A percentile compares a stretch with the other conserved stretches of the same genome.
Evolutionary conservation across 2,888 invertebrate genomes (phyloP).

Genomic region (Capitulum mitella): DNA sequence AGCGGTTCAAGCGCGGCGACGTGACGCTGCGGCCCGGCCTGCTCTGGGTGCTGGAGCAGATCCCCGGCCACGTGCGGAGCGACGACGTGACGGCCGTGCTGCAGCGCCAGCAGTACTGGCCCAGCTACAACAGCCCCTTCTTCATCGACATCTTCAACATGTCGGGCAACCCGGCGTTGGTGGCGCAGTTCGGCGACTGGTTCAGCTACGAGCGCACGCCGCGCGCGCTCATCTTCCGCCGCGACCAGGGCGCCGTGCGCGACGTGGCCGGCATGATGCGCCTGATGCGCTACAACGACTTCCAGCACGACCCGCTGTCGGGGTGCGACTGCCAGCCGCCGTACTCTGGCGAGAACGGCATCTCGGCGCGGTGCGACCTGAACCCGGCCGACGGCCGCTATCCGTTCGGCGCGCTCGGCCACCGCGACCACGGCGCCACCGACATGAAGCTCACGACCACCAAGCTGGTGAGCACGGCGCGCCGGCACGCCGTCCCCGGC

Average conservation of each 20-base stretch:
- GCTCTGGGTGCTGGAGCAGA: slow-evolving; percentile 70
- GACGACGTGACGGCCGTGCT: slow-evolving; percentile 61
- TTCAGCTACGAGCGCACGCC: slow-evolving; percentile 60
- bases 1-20: slow-evolving; percentile 51
- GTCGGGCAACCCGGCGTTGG: slow-evolving; percentile 54
- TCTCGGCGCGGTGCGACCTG: slow-evolving; percentile 62
- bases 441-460: slow-evolving; percentile 58
- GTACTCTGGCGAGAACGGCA: slow-evolving; percentile 64
- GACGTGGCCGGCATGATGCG: slow-evolving; percentile 54
- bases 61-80: slow-evolving; percentile 56
- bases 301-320: slow-evolving; percentile 57
- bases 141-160: slow-evolving; percentile 56
- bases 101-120: slow-evolving; percentile 59
- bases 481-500: too few species aligned
- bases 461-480: slow-evolving; percentile 3
- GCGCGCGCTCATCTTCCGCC: slow-evolving; percentile 55
- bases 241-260: slow-evolving; percentile 53
- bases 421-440: slow-evolving; percentile 60
- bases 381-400: slow-evolving; percentile 62
- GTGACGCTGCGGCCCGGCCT: slow-evolving; percentile 46
- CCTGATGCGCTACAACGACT: slow-evolving; percentile 62
- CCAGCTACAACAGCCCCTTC: slow-evolving; percentile 62
- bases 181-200: slow-evolving; percentile 51
- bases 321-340: slow-evolving; percentile 61
- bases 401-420: slow-evolving; percentile 59